Evolutionary conservation across 1,140 invertebrate genomes (phyloP), one percentile per base, ranked within the genome.

Genomic region (Bombus confusus): DNA sequence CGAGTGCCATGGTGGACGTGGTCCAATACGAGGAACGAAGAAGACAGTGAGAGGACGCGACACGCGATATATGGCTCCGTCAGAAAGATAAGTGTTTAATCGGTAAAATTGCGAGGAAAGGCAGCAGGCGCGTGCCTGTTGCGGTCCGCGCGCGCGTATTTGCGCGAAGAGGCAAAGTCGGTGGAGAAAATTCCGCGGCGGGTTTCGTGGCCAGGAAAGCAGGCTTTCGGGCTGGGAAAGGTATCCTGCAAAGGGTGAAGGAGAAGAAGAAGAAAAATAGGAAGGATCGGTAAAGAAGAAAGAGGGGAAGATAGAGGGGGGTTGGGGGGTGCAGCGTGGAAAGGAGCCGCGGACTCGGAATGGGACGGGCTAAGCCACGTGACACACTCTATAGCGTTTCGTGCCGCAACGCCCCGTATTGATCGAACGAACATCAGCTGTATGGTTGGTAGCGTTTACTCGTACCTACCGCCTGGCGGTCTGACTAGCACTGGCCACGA

Each of bases 381-480:
- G 93, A 93, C 89, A 74, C 86, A 88, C 77, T 87, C 85, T 92
- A 91, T 91, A 89, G 86, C 87, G 91, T 92, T 87, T 80, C 91
- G 86, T 93, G 92, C 93, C 93, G 93, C 93, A 93, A 93, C 92
- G 93, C 90, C 92, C 88, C 83, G 92, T 93, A 93, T 93, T 93
- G 93, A 93, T 93, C 93, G 93, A 64, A 88, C 88, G 87, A 91
- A 87, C 92, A 93, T 93, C 93, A 93, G 93, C 91, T 93, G 92
- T 93, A 93, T 81, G 87, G 90, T 89, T 92, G 91, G 91, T 90
- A 92, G 90, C 86, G 85, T 92, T 87, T 90, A 79, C 80, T 83
- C 52, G 76, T 85, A 78, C 39, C 69, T 86, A 72, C 66, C 86
- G 75, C 72, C 83, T 75, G 84, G 69, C 78, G 77, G 89, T 87